These are phyloP conservation scores for Henricia sp. DNA, from an alignment of 53 echinoderm and acorn worm genomes.

Conservation along the genomic window DNA sequence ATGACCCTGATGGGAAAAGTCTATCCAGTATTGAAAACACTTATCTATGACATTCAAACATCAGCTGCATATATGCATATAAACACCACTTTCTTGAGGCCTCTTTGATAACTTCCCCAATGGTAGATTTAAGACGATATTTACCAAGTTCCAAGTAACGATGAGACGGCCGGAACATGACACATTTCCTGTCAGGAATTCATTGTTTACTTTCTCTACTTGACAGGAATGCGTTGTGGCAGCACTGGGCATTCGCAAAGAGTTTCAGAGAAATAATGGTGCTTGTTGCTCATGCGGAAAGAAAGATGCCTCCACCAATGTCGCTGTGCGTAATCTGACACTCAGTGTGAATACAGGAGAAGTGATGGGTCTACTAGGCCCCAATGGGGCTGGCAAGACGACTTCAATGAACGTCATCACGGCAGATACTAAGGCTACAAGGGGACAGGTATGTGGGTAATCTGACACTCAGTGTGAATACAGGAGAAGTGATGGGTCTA, in stretches of 20 bases:
- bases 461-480: conserved; percentile 66
- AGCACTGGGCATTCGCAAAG: conserved; percentile 61
- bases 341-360: conserved; percentile 73
- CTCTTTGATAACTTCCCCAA: too few relatives aligned
- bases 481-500: conserved; percentile 81
- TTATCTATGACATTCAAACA: too few relatives aligned
- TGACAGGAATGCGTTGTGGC: conserved; percentile 58
- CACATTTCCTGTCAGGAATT: background rate
- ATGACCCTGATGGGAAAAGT: too few relatives aligned
- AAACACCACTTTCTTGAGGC: too few relatives aligned
- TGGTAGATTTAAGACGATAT: too few relatives aligned
- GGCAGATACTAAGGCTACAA: conserved; percentile 68
- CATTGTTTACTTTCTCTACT: background rate
- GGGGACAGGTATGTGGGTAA: conserved; percentile 75
- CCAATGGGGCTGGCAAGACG: conserved; percentile 88
- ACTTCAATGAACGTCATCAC: conserved; percentile 80
- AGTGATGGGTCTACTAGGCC: conserved; percentile 81
- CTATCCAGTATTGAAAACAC: too few relatives aligned
- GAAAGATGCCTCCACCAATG: conserved; percentile 25
- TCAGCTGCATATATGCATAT: too few relatives aligned
- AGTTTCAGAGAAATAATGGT: conserved; percentile 54
- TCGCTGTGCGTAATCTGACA: conserved; percentile 80
- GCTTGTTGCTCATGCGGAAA: background rate
- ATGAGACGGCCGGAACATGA: too few relatives aligned
- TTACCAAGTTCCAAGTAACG: too few relatives aligned